Conservation (phyloP, 2,888 invertebrate species). For the Sesamia inferens region DNA sequence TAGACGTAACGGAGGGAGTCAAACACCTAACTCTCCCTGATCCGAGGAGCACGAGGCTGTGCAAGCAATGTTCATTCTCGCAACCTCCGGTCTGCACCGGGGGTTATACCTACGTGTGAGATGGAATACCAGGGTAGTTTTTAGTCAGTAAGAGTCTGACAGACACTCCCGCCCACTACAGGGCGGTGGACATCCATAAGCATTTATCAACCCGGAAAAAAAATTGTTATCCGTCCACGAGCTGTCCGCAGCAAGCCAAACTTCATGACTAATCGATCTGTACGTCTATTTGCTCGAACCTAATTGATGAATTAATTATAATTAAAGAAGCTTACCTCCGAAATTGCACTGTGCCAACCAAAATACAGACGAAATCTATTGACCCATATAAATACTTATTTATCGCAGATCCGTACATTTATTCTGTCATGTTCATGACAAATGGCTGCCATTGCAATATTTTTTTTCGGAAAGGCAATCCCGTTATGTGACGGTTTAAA, state of each 20-base stretch:
- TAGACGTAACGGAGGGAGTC: too few relatives aligned
- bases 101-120: too few relatives aligned
- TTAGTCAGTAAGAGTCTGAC: too few relatives aligned
- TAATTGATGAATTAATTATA: not conserved
- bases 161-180: too few relatives aligned
- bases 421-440: conserved; percentile 38
- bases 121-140: too few relatives aligned
- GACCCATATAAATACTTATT: conserved; percentile 34
- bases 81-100: too few relatives aligned
- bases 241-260: not conserved
- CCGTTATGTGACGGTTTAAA: conserved; percentile 29
- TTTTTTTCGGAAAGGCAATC: conserved; percentile 22
- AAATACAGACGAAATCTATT: conserved; percentile 19
- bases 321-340: not conserved
- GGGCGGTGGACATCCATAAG: too few relatives aligned
- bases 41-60: too few relatives aligned
- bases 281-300: not conserved
- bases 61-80: too few relatives aligned
- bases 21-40: too few relatives aligned
- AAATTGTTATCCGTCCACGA: not conserved
- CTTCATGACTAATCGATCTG: not conserved
- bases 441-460: conserved; percentile 33
- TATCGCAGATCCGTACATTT: conserved; percentile 21
- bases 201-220: too few relatives aligned
- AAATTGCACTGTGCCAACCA: conserved; percentile 14